A percentile compares a stretch with the other conserved stretches of the same genome.
These are phyloP conservation scores for Stylophora pistillata DNA, from an alignment of 64 coral and sea anemone genomes.

Conservation along the genomic window DNA sequence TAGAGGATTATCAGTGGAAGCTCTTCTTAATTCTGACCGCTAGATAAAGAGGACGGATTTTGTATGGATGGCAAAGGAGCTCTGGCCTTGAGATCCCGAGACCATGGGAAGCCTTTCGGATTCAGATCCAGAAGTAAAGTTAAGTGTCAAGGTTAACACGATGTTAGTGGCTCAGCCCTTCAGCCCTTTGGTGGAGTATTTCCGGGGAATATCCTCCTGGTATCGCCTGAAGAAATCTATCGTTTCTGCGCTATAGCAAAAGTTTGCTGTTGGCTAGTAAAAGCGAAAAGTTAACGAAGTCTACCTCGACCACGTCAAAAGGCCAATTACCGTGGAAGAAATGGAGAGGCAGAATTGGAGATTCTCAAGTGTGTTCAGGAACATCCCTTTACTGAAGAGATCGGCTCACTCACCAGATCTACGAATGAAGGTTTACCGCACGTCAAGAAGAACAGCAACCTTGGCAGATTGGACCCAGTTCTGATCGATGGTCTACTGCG, in stretches of 20 bases:
- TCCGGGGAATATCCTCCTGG: neutral
- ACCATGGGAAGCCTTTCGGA: neutral
- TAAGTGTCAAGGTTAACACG: neutral
- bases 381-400: neutral
- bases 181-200: neutral
- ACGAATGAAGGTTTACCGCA: no score
- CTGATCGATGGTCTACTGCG: neutral
- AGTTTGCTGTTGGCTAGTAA: neutral
- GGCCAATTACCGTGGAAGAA: neutral
- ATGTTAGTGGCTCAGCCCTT: neutral
- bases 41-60: conserved; percentile 38
- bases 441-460: neutral
- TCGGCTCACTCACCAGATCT: neutral
- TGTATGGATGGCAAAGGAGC: conserved; percentile 28
- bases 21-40: conserved; percentile 14
- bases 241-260: neutral
- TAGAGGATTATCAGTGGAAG: conserved; percentile 5
- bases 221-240: neutral
- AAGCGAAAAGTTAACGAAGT: neutral
- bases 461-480: neutral
- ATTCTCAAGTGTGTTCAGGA: conserved; percentile 18
- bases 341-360: conserved; percentile 1
- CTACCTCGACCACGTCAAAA: no score
- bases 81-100: conserved; percentile 44
- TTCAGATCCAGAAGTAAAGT: conserved; percentile 59